A percentile compares a stretch with the other conserved stretches of the same genome.
Conservation (phyloP, 2,888 invertebrate species). For the Drosophila sordidula region DNA sequence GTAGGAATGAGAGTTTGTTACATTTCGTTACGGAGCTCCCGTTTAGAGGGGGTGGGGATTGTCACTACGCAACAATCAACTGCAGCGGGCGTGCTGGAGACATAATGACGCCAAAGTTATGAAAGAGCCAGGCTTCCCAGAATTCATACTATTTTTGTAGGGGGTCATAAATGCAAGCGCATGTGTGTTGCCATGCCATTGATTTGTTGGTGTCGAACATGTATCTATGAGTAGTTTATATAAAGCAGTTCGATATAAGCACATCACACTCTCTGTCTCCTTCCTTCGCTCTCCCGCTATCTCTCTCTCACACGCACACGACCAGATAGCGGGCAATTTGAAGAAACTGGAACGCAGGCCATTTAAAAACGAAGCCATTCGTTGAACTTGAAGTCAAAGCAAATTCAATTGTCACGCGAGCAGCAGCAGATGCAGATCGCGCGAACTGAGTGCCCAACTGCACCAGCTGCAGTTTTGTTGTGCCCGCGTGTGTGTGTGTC, state of each 20-base stretch:
- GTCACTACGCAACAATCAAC: slow-evolving; percentile 11
- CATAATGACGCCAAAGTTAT: slow-evolving; percentile 46
- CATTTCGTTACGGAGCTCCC: not conserved
- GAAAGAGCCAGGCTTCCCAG: not conserved
- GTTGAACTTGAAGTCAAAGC: slow-evolving; percentile 81
- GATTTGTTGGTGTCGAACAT: slow-evolving; percentile 23
- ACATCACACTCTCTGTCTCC: not conserved
- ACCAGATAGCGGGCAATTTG: slow-evolving; percentile 15
- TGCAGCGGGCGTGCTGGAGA: slow-evolving; percentile 24
- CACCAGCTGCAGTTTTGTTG: slow-evolving; percentile 10
- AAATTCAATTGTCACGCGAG: slow-evolving; percentile 79
- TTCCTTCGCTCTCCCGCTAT: not conserved
- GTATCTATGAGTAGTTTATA: slow-evolving; percentile 11
- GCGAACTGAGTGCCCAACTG: not conserved
- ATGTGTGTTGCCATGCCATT: slow-evolving; percentile 26
- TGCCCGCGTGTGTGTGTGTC: slow-evolving; percentile 2
- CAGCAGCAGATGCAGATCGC: slow-evolving; percentile 55
- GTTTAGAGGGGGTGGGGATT: not conserved
- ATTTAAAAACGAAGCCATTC: slow-evolving; percentile 63
- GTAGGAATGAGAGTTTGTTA: not conserved
- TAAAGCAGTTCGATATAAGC: slow-evolving; percentile 5
- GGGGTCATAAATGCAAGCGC: not conserved
- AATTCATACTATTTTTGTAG: not conserved
- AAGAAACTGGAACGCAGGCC: slow-evolving; percentile 45
- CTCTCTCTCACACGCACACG: not conserved